These are phyloP conservation scores for Sitophilus oryzae DNA, from an alignment of 1,140 invertebrate genomes.

Conservation along the genomic window DNA sequence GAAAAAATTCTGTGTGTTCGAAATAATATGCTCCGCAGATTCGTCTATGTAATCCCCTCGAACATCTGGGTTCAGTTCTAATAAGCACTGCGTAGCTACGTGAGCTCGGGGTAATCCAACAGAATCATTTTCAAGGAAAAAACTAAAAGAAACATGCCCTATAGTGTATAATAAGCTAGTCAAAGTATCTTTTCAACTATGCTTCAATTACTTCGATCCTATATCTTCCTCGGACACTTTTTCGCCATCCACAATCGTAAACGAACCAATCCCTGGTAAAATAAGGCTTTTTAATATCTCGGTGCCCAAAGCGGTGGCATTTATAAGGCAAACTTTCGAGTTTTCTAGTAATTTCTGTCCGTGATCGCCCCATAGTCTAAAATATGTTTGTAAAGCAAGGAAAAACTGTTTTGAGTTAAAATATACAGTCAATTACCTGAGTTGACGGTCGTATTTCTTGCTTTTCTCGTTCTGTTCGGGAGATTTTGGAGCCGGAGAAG, in stretches of 20 bases:
- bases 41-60: constrained; percentile 89
- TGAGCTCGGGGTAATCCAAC: constrained; percentile 79
- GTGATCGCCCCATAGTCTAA: constrained; percentile 94
- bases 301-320: constrained; percentile 89
- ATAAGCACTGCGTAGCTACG: constrained; percentile 70
- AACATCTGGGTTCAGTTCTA: constrained; percentile 92
- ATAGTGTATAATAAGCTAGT: constrained; percentile 10
- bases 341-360: constrained; percentile 84
- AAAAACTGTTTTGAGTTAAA: not conserved
- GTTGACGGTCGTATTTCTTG: constrained; percentile 72
- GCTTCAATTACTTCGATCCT: constrained; percentile 88
- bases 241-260: constrained; percentile 90
- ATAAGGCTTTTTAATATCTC: constrained; percentile 94
- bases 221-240: constrained; percentile 84
- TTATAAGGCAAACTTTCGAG: constrained; percentile 88
- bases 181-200: too few relatives aligned
- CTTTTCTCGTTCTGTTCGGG: constrained; percentile 59
- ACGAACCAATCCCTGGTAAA: constrained; percentile 90
- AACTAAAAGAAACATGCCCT: constrained; percentile 51
- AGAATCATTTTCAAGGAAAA: constrained; percentile 77
- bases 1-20: constrained; percentile 85
- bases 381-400: constrained; percentile 6
- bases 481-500: constrained; percentile 71
- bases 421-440: constrained; percentile 51
- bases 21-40: constrained; percentile 73